Conservation (phyloP, 2,888 invertebrate genomes). For the Napeogenes inachia region DNA sequence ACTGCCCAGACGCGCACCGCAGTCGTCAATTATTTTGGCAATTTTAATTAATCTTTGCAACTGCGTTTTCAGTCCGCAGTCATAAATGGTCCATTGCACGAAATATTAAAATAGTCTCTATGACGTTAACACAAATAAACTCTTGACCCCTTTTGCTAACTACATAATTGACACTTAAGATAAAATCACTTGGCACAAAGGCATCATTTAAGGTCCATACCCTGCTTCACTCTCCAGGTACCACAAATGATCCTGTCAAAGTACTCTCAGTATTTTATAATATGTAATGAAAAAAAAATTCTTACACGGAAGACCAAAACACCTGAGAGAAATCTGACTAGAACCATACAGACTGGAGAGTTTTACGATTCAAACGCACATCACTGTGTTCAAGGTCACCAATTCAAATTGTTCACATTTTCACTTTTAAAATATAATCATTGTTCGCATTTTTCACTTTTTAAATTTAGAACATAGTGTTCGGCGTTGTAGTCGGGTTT, state of each 20-base stretch:
- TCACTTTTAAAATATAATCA: conserved; percentile 41
- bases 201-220: conserved; percentile 73
- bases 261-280: conserved; percentile 60
- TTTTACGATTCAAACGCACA: conserved; percentile 24
- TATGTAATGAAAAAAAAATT: conserved; percentile 32
- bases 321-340: conserved; percentile 72
- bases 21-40: conserved; percentile 52
- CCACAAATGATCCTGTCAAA: conserved; percentile 65
- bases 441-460: conserved; percentile 77
- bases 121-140: conserved; percentile 65
- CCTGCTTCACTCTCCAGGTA: conserved; percentile 66
- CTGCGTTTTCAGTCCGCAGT: conserved; percentile 50
- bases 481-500: conserved; percentile 64
- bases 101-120: conserved; percentile 63
- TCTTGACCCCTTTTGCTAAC: conserved; percentile 63
- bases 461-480: conserved; percentile 69
- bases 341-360: conserved; percentile 62
- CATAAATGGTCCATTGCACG: conserved; percentile 64
- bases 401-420: conserved; percentile 19
- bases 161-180: conserved; percentile 74
- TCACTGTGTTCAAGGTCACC: conserved; percentile 44
- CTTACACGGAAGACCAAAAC: conserved; percentile 59
- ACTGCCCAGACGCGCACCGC: conserved; percentile 21
- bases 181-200: conserved; percentile 77
- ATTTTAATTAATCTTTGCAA: conserved; percentile 37